These are phyloP conservation scores for Nerophis ophidion DNA, from an alignment of 2,113 vertebrate genomes.

Conservation along the genomic window DNA sequence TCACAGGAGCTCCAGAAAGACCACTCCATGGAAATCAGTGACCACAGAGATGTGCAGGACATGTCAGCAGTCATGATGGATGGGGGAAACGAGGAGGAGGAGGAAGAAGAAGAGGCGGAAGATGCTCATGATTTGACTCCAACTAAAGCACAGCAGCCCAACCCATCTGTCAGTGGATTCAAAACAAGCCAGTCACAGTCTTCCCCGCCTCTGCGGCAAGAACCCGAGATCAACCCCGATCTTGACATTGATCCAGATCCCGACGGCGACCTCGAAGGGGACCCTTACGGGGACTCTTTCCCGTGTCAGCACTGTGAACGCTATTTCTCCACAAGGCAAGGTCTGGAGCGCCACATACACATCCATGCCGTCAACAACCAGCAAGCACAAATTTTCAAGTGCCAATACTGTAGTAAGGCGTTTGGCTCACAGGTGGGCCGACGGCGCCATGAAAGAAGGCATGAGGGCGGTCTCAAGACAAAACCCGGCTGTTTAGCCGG, in stretches of 20 bases:
- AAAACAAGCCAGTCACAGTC: conserved; percentile 20
- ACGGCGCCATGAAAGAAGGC: conserved; percentile 87
- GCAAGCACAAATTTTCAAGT: conserved; percentile 85
- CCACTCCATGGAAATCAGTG: conserved; percentile 54
- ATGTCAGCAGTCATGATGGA: conserved; percentile 44
- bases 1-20: conserved; percentile 73
- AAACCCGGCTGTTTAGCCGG: conserved; percentile 67
- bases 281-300: conserved; percentile 73
- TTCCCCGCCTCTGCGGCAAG: conserved; percentile 58
- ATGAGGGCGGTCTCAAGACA: conserved; percentile 83
- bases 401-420: conserved; percentile 89
- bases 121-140: conserved; percentile 34
- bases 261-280: conserved; percentile 73
- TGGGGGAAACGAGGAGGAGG: conserved; percentile 38
- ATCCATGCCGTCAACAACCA: conserved; percentile 82
- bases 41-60: conserved; percentile 37
- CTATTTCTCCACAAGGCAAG: conserved; percentile 90
- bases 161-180: neutral
- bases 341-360: conserved; percentile 89
- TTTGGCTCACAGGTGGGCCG: conserved; percentile 94
- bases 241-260: conserved; percentile 66
- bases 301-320: conserved; percentile 92
- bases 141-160: conserved; percentile 25
- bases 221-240: conserved; percentile 63
- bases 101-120: conserved; percentile 36